Evolutionary conservation across 2,797 vertebrate species (phyloP).

Genomic region (Amazonetta brasiliensis): DNA sequence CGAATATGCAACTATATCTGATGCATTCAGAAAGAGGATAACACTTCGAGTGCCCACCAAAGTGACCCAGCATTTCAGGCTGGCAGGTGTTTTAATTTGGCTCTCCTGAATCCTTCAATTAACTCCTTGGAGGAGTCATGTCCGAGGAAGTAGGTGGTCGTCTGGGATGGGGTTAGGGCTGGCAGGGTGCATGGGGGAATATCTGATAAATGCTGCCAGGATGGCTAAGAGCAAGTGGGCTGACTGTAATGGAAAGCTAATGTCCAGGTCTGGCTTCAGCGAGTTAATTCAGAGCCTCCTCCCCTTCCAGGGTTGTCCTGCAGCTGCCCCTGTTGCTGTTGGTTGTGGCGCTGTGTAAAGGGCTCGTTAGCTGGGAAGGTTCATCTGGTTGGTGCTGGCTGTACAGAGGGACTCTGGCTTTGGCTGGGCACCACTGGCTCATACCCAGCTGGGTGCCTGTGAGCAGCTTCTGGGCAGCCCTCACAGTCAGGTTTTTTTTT

Average conservation of each 20-base stretch:
- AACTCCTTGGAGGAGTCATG: not conserved
- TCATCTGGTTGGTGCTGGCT: not conserved
- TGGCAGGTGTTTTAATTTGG: not conserved
- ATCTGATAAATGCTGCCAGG: fast-evolving
- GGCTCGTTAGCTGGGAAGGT: not conserved
- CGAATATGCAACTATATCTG: not conserved
- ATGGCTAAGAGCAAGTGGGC: not conserved
- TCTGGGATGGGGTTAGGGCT: not conserved
- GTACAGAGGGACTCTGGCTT: not conserved
- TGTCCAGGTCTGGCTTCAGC: not conserved
- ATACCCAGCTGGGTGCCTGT: fast-evolving
- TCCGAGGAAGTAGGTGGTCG: not conserved
- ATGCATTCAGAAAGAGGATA: not conserved
- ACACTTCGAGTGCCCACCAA: fast-evolving
- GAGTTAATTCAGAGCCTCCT: not conserved
- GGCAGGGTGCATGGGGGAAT: fast-evolving
- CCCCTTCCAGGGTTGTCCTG: fast-evolving
- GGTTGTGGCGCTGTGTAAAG: fast-evolving
- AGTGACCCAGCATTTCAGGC: not conserved
- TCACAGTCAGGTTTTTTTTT: no score
- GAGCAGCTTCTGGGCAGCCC: not conserved
- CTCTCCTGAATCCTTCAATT: not conserved
- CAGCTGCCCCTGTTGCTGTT: not conserved
- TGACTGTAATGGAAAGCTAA: no score
- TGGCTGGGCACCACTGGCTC: not conserved